phyloP scores from a whole-genome alignment of 92 coral and sea anemone genomes.

The Phenganax stokvisi region DNA sequence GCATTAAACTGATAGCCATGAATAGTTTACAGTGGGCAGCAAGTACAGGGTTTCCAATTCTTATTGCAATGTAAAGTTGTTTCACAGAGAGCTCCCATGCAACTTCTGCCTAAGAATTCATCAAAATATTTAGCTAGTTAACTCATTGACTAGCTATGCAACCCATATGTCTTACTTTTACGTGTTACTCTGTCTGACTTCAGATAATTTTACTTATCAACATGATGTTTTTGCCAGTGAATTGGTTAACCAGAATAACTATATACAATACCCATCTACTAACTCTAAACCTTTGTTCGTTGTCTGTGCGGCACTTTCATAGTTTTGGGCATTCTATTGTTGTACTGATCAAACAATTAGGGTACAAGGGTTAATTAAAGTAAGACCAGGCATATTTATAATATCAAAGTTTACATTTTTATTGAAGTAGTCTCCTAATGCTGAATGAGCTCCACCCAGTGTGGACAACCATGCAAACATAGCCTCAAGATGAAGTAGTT shows the following conservation, averaged over 20 bases:
- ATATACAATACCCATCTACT: no score
- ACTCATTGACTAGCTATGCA: no score
- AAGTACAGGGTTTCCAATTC: conserved; percentile 65
- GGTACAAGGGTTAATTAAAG: not conserved
- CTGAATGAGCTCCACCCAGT: conserved; percentile 97
- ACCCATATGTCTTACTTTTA: no score
- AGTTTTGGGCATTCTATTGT: not conserved
- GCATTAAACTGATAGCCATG: conserved; percentile 78
- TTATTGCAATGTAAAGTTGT: conserved; percentile 63
- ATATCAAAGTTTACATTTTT: conserved; percentile 42
- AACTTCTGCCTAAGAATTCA: conserved; percentile 65
- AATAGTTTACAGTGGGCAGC: conserved; percentile 83
- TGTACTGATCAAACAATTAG: not conserved
- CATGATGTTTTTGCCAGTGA: no score
- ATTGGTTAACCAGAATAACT: no score
- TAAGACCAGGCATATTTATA: not conserved
- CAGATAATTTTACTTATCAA: no score
- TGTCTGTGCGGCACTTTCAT: not conserved
- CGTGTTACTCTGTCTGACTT: no score
- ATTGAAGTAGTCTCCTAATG: conserved; percentile 75
- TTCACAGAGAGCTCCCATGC: conserved; percentile 72
- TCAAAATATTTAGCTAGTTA: not conserved
- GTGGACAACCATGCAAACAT: conserved; percentile 94
- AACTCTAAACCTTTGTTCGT: no score
- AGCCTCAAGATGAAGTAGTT: conserved; percentile 65